These are phyloP conservation scores for Anoura caudifer DNA, from an alignment of 2,113 vertebrate genomes.

Conservation along the genomic window DNA sequence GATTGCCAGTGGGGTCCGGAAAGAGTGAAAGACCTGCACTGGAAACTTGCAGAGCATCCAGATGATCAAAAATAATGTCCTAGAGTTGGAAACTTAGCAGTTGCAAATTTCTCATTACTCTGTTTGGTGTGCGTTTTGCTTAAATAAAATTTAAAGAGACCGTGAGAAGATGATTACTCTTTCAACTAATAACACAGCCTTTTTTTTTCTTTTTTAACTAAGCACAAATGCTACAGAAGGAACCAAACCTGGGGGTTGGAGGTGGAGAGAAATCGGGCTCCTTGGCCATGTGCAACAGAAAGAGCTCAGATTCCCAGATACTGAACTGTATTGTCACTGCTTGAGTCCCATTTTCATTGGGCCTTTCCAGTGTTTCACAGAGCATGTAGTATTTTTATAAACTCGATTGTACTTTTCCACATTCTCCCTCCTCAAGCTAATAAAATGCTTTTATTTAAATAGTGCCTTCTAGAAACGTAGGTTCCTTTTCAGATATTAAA, in stretches of 20 bases:
- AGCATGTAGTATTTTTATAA: background rate
- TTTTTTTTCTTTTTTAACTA: background rate
- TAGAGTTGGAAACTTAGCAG: background rate
- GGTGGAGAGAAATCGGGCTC: background rate
- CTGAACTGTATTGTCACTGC: background rate
- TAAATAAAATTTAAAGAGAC: conserved; percentile 12
- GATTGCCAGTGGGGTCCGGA: background rate
- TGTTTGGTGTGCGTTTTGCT: background rate
- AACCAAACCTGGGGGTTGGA: background rate
- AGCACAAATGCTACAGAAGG: background rate
- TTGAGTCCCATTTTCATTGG: background rate
- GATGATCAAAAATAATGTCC: background rate
- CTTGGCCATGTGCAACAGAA: background rate
- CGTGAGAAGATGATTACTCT: background rate
- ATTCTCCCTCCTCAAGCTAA: background rate
- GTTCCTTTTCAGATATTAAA: background rate
- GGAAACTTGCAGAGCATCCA: background rate
- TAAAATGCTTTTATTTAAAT: conserved; percentile 7
- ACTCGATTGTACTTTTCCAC: background rate
- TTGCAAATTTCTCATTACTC: background rate
- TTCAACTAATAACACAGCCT: background rate
- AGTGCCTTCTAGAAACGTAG: conserved; percentile 1
- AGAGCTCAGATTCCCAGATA: background rate
- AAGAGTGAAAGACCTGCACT: background rate
- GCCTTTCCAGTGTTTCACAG: background rate